These are phyloP conservation scores for Paraplagusia blochii DNA, from an alignment of 2,113 vertebrate species.

Conservation along the genomic window DNA sequence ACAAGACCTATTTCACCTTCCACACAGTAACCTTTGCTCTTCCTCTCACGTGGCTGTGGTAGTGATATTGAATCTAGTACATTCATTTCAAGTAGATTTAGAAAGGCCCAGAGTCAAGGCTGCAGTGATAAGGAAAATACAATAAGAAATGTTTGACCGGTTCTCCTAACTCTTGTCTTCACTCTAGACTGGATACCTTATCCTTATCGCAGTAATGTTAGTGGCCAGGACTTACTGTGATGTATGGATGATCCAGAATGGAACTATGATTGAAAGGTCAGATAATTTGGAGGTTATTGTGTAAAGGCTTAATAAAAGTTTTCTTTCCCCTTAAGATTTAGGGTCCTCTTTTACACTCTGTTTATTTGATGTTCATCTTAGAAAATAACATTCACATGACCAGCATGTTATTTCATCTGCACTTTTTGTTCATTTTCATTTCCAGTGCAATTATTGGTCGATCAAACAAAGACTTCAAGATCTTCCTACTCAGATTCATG, in stretches of 20 bases:
- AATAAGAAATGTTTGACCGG: conserved; percentile 1
- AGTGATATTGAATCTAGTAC: background rate
- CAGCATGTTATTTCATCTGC: conserved; percentile 45
- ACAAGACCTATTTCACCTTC: conserved; percentile 14
- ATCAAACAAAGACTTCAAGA: conserved; percentile 94
- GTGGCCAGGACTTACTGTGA: conserved; percentile 95
- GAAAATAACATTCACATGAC: background rate
- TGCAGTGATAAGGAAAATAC: conserved; percentile 7
- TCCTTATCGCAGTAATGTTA: conserved; percentile 91
- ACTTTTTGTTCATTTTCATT: conserved; percentile 82
- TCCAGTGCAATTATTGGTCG: conserved; percentile 98
- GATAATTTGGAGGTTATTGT: too few species aligned
- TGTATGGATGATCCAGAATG: conserved; percentile 99
- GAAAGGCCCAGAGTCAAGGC: conserved; percentile 26
- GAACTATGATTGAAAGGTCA: conserved; percentile 98
- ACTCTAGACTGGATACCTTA: conserved; percentile 87
- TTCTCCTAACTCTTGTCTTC: conserved; percentile 19
- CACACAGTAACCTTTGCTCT: conserved; percentile 24
- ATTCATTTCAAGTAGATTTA: background rate
- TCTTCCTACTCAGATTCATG: conserved; percentile 94
- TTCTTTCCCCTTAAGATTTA: too few species aligned
- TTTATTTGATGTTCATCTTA: too few species aligned
- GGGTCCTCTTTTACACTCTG: too few species aligned
- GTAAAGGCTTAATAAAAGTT: too few species aligned
- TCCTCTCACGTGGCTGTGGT: background rate